Base-by-base conservation (phyloP, 2,797 vertebrate species). In the Xenentodon cancila region DNA sequence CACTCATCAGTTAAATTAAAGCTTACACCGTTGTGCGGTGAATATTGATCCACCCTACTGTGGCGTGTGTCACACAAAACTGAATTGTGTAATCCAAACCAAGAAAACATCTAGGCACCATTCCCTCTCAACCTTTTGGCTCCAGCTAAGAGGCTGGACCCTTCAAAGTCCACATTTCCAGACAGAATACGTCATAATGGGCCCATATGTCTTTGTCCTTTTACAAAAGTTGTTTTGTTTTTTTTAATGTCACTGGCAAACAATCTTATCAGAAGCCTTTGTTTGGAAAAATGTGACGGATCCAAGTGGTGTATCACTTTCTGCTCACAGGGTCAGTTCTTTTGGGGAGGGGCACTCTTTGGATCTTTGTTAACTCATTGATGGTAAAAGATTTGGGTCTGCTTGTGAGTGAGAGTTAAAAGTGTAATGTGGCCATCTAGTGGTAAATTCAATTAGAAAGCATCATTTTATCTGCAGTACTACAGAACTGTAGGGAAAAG, bases 1-100 rank as follows among this genome's bases (percentile, higher is more conserved):
- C 79, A 87, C 83, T 88, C 87, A 89, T 86, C 84, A 79, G 68
- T 82, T 77, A 86, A 85, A 91, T 90, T 79, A 87, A 82, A 88
- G 73, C 77, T 77, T 74, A 85, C 73, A 76, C 80, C 53, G 57
- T 82, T 71, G 71, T 71, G 56, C 54, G 68, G 63, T 69, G 73
- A 75, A 75, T 60, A 71, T 79, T 82, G 80, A 78, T 85, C 75
- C 75, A 37, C 3, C 30, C 30, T 32, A 32, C 3, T 37, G 34
- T 5, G 34, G 34, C 34, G 34, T 4, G 53, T 64, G 64, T 64
- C 59, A 73, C 72, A 73, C 53, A 59, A 69, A 78, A 63, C 54
- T 57, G 56, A 59, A 71, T 48, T 50, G 70, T 44, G 45, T 62
- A 67, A 80, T 40, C 44, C 45, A 48, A 68, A 68, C 43, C 59